phyloP scores from a whole-genome alignment of 2,888 invertebrate species.

The Antitype chi region DNA sequence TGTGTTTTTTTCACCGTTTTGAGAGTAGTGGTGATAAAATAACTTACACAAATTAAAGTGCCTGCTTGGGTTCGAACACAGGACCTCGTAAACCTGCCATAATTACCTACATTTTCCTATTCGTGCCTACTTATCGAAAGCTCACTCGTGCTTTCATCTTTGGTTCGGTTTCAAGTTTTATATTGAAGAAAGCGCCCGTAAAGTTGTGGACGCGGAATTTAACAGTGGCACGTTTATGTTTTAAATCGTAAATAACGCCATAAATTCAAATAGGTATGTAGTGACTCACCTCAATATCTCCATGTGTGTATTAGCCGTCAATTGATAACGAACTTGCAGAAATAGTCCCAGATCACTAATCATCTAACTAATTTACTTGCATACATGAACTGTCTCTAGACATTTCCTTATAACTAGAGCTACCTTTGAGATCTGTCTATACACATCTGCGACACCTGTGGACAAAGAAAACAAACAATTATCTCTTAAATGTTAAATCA shows the following conservation, averaged over 20 bases:
- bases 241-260: neutral
- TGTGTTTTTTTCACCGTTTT: too few species aligned
- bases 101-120: neutral
- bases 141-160: neutral
- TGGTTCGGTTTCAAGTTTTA: constrained; percentile 7
- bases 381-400: constrained; percentile 80
- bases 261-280: constrained; percentile 11
- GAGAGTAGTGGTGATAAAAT: too few species aligned
- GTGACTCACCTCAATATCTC: constrained; percentile 60
- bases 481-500: constrained; percentile 3
- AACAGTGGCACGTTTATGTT: constrained; percentile 1
- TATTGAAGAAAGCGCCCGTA: constrained; percentile 10
- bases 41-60: too few species aligned
- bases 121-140: constrained; percentile 12
- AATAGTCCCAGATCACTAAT: constrained; percentile 68
- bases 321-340: constrained; percentile 40
- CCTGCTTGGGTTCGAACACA: too few species aligned
- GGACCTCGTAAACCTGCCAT: too few species aligned
- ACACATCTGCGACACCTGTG: constrained; percentile 73
- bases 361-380: constrained; percentile 78
- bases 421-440: constrained; percentile 81
- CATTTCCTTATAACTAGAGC: constrained; percentile 80
- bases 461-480: constrained; percentile 69
- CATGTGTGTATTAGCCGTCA: constrained; percentile 21
- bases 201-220: constrained; percentile 6